Conservation (phyloP, 2,797 vertebrate genomes). For the Halcyon leucocephala region DNA sequence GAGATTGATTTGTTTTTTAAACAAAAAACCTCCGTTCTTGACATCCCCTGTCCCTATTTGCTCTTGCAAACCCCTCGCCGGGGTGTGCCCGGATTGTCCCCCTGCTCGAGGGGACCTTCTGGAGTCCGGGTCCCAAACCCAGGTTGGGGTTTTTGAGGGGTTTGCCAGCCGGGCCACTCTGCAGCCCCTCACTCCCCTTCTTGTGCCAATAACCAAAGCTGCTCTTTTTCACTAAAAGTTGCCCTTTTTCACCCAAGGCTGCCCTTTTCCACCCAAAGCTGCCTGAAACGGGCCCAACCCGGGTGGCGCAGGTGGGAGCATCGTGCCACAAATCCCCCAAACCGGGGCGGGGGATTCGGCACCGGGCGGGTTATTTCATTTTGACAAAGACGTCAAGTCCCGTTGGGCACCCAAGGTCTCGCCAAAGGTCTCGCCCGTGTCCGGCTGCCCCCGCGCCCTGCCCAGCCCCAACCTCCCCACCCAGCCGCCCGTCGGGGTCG, state of each 20-base stretch:
- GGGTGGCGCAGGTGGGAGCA: fast-evolving
- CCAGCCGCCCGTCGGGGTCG: fast-evolving
- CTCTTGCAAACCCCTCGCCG: neutral
- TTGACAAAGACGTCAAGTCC: fast-evolving
- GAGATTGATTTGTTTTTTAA: neutral
- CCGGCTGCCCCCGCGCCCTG: neutral
- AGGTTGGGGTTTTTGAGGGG: neutral
- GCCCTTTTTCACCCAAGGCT: fast-evolving
- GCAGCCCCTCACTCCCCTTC: neutral
- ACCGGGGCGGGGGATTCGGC: too few species aligned
- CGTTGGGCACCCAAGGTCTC: fast-evolving
- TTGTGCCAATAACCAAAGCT: neutral
- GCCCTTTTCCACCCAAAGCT: neutral
- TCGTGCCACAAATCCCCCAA: fast-evolving
- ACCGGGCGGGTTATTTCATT: neutral
- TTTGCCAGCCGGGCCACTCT: neutral
- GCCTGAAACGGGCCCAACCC: neutral
- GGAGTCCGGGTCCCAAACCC: neutral
- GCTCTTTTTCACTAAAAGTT: neutral
- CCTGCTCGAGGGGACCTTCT: neutral
- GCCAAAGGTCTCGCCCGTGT: fast-evolving
- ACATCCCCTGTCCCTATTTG: neutral
- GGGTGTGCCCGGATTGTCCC: neutral
- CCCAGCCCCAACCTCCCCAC: neutral
- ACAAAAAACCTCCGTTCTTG: neutral